phyloP scores from a whole-genome alignment of 2,888 invertebrate genomes.

The Elegia similella region DNA sequence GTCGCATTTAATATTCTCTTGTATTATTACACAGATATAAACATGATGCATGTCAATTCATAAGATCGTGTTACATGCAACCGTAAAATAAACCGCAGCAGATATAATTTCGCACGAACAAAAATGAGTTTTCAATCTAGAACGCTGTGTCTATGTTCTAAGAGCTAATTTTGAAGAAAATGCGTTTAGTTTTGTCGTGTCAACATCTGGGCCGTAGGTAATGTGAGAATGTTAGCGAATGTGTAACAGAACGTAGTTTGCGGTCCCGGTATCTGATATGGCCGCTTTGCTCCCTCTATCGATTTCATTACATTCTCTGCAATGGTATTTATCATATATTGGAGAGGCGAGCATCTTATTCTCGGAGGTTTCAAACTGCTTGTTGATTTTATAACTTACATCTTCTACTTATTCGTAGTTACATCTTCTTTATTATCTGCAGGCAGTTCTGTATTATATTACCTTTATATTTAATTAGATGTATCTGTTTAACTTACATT shows the following conservation, averaged over 20 bases:
- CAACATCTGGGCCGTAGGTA: slow-evolving; percentile 43
- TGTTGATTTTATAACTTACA: neutral
- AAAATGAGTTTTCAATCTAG: slow-evolving; percentile 25
- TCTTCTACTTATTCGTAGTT: neutral
- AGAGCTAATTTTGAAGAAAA: slow-evolving; percentile 37
- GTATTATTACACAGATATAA: slow-evolving; percentile 29
- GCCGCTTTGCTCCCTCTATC: slow-evolving; percentile 44
- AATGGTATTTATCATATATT: slow-evolving; percentile 22
- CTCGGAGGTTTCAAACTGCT: neutral
- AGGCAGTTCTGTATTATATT: neutral
- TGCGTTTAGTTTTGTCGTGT: slow-evolving; percentile 34
- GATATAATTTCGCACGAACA: slow-evolving; percentile 24
- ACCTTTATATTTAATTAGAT: neutral
- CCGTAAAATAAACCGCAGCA: slow-evolving; percentile 42
- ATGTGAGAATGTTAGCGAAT: slow-evolving; percentile 55
- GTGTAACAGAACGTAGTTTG: slow-evolving; percentile 48
- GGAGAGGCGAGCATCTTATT: neutral
- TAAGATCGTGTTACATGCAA: slow-evolving; percentile 42
- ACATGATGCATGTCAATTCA: slow-evolving; percentile 33
- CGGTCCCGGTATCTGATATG: slow-evolving; percentile 54
- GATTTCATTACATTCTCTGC: slow-evolving; percentile 26
- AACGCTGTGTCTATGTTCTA: slow-evolving; percentile 35
- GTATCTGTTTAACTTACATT: neutral
- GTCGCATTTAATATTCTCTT: slow-evolving; percentile 15
- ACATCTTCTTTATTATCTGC: neutral